Evolutionary conservation across 2,797 vertebrate species (phyloP).

Genomic region (Paramormyrops hopkinsi): DNA sequence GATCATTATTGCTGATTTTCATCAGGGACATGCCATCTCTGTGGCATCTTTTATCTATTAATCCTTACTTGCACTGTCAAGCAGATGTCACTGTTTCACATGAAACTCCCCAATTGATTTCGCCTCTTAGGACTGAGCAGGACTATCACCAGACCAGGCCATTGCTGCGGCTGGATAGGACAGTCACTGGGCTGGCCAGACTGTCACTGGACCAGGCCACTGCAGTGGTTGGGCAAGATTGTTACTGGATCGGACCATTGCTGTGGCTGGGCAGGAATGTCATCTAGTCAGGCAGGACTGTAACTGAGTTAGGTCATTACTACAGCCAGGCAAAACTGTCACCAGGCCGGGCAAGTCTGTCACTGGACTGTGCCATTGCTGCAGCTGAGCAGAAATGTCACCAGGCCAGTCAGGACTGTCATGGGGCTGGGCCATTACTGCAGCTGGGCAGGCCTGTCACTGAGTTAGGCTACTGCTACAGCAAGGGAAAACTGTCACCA

Average conservation of each 20-base stretch:
- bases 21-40: neutral
- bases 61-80: constrained; percentile 1
- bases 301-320: neutral
- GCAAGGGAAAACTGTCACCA: neutral
- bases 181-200: neutral
- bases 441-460: neutral
- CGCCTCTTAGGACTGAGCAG: neutral
- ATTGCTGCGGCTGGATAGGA: neutral
- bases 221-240: neutral
- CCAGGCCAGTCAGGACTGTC: neutral
- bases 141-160: neutral
- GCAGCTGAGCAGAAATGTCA: neutral
- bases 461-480: neutral
- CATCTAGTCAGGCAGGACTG: neutral
- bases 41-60: neutral
- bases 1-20: neutral
- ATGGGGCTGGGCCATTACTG: neutral
- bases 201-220: neutral
- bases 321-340: neutral
- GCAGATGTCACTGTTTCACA: constrained; percentile 29
- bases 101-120: constrained; percentile 15
- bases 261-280: neutral
- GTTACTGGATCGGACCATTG: neutral
- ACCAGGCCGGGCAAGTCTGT: neutral
- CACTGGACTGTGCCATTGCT: neutral